These are phyloP conservation scores for Neodiprion fabricii DNA, from an alignment of 1,140 invertebrate species.

Conservation along the genomic window DNA sequence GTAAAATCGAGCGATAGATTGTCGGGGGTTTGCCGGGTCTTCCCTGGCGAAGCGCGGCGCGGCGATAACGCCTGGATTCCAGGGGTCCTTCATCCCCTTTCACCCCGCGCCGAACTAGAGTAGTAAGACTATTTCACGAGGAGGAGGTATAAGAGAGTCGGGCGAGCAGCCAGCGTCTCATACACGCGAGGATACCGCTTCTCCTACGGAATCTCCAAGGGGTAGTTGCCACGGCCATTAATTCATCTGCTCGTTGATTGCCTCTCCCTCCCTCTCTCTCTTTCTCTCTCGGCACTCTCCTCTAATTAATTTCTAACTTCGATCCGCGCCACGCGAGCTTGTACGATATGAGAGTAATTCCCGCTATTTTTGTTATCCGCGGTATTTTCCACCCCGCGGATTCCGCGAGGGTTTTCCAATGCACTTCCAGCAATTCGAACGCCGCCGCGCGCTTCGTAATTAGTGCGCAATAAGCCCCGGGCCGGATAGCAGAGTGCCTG, in stretches of 20 bases:
- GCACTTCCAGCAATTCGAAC: no score
- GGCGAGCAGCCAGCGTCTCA: conserved; percentile 10
- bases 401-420: not conserved
- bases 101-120: no score
- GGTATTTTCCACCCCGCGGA: not conserved
- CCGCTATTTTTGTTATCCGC: not conserved
- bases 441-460: no score
- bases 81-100: no score
- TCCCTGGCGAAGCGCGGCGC: not conserved
- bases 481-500: no score
- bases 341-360: not conserved
- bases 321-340: not conserved
- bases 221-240: conserved; percentile 54
- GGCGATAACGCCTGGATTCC: not conserved
- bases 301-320: conserved; percentile 55
- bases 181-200: conserved; percentile 10
- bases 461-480: no score
- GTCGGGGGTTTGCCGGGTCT: conserved; percentile 1
- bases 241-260: conserved; percentile 56
- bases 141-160: no score
- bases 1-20: conserved; percentile 42
- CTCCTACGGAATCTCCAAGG: conserved; percentile 37
- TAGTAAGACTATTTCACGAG: no score
- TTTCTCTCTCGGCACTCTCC: conserved; percentile 46
- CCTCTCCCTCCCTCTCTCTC: conserved; percentile 28